Conservation (phyloP, 2,113 vertebrate species). For the Azemiops feae region DNA sequence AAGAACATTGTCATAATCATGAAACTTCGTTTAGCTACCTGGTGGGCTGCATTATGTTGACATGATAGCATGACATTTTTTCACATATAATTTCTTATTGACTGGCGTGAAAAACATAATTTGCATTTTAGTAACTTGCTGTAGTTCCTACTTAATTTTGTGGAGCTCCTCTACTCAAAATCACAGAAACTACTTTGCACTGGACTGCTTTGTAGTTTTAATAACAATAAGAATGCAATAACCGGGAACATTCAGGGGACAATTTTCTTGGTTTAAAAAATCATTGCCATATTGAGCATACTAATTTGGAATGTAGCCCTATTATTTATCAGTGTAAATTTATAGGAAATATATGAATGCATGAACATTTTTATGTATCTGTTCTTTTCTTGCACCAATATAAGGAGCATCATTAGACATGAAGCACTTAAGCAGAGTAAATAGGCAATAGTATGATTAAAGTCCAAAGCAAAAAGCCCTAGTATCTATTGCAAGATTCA, state of each 20-base stretch:
- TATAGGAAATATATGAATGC: background rate
- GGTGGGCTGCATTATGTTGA: background rate
- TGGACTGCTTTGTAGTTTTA: background rate
- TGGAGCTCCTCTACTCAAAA: background rate
- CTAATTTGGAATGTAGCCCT: background rate
- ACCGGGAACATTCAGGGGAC: no score
- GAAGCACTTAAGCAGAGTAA: background rate
- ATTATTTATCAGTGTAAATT: background rate
- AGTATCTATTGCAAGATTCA: background rate
- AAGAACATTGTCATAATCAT: background rate
- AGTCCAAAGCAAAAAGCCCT: background rate
- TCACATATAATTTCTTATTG: background rate
- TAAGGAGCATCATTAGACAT: background rate
- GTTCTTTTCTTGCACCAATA: background rate
- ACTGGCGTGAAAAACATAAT: background rate
- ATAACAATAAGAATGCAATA: background rate
- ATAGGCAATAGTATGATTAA: background rate
- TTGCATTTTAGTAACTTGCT: background rate
- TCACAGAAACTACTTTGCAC: background rate
- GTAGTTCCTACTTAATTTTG: background rate
- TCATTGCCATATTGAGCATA: background rate
- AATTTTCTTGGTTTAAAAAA: background rate
- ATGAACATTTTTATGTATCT: background rate
- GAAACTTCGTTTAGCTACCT: background rate
- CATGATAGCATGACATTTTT: background rate